These are phyloP conservation scores for Acleris emargana DNA, from an alignment of 2,888 invertebrate species.

Conservation along the genomic window DNA sequence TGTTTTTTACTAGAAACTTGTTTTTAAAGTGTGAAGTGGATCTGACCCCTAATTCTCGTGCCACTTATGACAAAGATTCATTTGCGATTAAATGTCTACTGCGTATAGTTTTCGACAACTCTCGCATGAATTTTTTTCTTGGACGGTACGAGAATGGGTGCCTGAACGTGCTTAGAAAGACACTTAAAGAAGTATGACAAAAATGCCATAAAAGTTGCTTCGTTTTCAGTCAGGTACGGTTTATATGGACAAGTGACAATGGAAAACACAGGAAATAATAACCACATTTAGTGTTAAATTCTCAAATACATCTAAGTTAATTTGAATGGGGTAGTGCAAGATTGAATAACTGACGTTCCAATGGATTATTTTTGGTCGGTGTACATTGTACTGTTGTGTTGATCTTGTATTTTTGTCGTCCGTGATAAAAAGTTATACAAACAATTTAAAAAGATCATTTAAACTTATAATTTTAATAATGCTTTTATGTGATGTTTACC, in stretches of 20 bases:
- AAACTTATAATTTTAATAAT: slow-evolving; percentile 28
- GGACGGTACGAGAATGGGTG: too few species aligned
- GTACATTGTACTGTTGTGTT: neutral
- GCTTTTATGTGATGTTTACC: slow-evolving; percentile 69
- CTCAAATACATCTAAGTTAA: slow-evolving; percentile 10
- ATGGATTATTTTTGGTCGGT: neutral
- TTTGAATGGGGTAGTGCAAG: slow-evolving; percentile 26
- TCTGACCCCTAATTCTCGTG: too few species aligned
- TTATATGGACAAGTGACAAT: slow-evolving; percentile 14
- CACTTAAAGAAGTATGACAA: neutral
- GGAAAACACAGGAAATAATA: slow-evolving; percentile 25
- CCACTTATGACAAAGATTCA: too few species aligned
- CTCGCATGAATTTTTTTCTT: too few species aligned
- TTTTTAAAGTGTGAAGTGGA: neutral
- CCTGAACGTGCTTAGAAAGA: too few species aligned
- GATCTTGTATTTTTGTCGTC: slow-evolving; percentile 8
- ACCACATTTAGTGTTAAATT: slow-evolving; percentile 13
- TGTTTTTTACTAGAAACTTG: neutral
- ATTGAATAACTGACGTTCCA: slow-evolving; percentile 5
- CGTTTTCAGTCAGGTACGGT: slow-evolving; percentile 20
- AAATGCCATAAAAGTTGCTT: neutral
- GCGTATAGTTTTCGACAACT: too few species aligned
- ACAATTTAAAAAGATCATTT: slow-evolving; percentile 2
- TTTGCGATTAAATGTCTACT: too few species aligned
- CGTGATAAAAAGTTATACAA: neutral